phyloP scores from a whole-genome alignment of 2,888 invertebrate genomes.

The Drosophila phalerata region DNA sequence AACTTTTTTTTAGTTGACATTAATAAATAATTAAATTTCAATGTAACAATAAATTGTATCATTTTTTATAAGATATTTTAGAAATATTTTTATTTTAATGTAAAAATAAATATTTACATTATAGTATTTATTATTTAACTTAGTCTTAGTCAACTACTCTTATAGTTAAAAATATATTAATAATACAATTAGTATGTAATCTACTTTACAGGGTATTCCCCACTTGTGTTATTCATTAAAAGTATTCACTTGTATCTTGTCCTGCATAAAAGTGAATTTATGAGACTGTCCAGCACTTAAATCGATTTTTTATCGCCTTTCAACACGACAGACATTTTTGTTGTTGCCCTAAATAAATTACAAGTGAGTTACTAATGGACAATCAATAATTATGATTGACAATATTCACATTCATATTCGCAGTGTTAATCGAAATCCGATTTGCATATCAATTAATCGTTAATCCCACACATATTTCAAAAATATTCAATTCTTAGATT shows the following conservation, averaged over 20 bases:
- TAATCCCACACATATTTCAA: constrained; percentile 52
- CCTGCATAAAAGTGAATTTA: constrained; percentile 54
- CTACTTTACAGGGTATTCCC: constrained; percentile 26
- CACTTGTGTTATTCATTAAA: constrained; percentile 32
- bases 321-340: constrained; percentile 59
- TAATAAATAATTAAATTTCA: too few species aligned
- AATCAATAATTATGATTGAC: constrained; percentile 79
- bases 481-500: background rate
- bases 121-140: too few species aligned
- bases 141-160: too few species aligned
- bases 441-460: constrained; percentile 47
- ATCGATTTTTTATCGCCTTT: constrained; percentile 78
- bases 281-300: constrained; percentile 61
- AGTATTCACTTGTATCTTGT: constrained; percentile 36
- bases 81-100: too few species aligned
- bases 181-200: too few species aligned
- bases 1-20: too few species aligned
- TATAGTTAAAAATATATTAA: too few species aligned
- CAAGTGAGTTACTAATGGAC: constrained; percentile 58
- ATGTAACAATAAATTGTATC: too few species aligned
- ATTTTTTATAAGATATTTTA: too few species aligned
- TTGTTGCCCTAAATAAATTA: constrained; percentile 61
- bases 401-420: constrained; percentile 38
- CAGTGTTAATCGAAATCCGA: constrained; percentile 17
- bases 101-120: too few species aligned